A percentile compares a stretch with the other conserved stretches of the same genome.
These are phyloP conservation scores for Aplochiton taeniatus DNA, from an alignment of 2,797 vertebrate genomes.

Conservation along the genomic window DNA sequence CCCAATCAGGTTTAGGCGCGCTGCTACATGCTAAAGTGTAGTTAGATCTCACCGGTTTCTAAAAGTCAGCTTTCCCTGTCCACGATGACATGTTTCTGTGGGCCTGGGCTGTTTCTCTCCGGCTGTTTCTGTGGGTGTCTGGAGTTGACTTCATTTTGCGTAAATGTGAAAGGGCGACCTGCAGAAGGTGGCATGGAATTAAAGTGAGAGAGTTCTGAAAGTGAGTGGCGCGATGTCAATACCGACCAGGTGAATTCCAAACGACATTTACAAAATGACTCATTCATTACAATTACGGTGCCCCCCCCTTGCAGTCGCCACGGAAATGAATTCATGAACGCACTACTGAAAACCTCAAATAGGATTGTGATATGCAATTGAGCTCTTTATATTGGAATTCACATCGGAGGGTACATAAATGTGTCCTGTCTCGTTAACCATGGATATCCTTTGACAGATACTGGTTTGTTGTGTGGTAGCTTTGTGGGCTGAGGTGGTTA, in stretches of 20 bases:
- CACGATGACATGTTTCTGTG: constrained; percentile 6
- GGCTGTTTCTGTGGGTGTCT: not conserved
- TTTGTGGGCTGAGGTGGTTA: no score
- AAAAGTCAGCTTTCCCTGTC: constrained; percentile 2
- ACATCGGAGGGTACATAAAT: no score
- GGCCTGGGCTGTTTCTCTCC: not conserved
- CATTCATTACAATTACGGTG: constrained; percentile 2
- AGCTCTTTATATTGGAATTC: no score
- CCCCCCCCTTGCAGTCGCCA: not conserved
- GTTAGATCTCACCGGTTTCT: constrained; percentile 4
- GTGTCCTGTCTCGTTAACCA: no score
- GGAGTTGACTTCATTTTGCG: constrained; percentile 7
- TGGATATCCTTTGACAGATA: no score
- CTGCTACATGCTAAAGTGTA: not conserved
- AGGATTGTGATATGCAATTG: no score
- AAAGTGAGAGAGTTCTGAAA: constrained; percentile 3
- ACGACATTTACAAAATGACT: constrained; percentile 14
- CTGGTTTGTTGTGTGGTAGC: no score
- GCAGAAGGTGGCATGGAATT: constrained; percentile 7
- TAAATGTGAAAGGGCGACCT: not conserved
- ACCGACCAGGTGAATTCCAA: constrained; percentile 6
- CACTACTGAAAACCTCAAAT: no score
- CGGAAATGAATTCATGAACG: not conserved
- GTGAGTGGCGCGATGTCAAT: not conserved
- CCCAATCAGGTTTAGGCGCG: not conserved